Evolutionary conservation across 2,888 invertebrate species (phyloP).

Genomic region (Galerucella calmariensis): DNA sequence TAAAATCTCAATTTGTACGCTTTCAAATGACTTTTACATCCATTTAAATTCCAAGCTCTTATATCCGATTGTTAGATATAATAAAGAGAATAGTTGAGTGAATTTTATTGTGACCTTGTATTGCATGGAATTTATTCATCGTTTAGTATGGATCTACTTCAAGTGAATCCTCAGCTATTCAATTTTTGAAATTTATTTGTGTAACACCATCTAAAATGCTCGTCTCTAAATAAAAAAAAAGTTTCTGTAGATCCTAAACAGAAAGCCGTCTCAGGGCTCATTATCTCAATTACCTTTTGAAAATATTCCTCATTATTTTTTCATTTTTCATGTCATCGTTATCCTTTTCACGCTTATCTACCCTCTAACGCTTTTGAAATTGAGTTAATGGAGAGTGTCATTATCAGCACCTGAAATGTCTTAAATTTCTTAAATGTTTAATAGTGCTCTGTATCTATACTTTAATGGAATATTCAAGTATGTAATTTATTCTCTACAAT

Average conservation of each 20-base stretch:
- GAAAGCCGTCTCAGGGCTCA: not conserved
- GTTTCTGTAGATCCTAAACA: not conserved
- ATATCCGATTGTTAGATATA: too few species aligned
- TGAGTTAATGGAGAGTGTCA: slow-evolving; percentile 15
- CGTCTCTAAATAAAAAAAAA: not conserved
- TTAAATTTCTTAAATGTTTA: slow-evolving; percentile 7
- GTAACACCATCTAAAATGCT: not conserved
- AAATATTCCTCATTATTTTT: slow-evolving; percentile 14
- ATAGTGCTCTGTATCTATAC: slow-evolving; percentile 1
- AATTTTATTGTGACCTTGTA: too few species aligned
- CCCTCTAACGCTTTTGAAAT: slow-evolving; percentile 1
- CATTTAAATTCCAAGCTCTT: too few species aligned
- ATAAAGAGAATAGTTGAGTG: too few species aligned
- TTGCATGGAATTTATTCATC: too few species aligned
- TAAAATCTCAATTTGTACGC: too few species aligned
- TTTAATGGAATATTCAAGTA: not conserved
- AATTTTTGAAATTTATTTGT: too few species aligned
- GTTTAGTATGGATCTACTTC: too few species aligned
- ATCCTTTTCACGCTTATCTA: not conserved
- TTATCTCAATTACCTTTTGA: slow-evolving; percentile 8
- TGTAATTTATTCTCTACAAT: not conserved
- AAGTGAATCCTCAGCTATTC: too few species aligned
- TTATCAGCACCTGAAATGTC: slow-evolving; percentile 17
- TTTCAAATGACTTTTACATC: too few species aligned
- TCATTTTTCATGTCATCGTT: slow-evolving; percentile 11